These are phyloP conservation scores for Delichon dasypus DNA, from an alignment of 2,797 vertebrate genomes.

Conservation along the genomic window DNA sequence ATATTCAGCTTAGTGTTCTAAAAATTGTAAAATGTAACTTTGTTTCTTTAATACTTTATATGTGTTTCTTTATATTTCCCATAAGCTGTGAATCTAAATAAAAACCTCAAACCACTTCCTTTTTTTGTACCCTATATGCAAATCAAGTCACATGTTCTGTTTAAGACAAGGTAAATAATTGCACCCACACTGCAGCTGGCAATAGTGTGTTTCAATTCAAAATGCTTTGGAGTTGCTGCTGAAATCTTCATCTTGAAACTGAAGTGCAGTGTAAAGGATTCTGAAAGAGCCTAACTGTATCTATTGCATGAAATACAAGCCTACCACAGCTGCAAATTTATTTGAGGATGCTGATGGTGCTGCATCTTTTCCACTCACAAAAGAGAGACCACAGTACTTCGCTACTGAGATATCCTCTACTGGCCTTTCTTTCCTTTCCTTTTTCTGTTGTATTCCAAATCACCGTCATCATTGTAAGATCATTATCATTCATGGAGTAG, in stretches of 20 bases:
- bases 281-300: neutral
- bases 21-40: neutral
- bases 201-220: neutral
- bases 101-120: neutral
- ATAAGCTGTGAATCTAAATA: neutral
- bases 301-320: neutral
- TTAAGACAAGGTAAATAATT: neutral
- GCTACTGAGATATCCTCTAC: neutral
- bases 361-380: neutral
- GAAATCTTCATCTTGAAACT: conserved; percentile 6
- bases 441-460: neutral
- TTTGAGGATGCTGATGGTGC: neutral
- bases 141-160: neutral
- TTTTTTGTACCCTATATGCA: neutral
- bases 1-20: neutral
- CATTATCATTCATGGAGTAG: neutral
- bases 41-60: neutral
- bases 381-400: neutral
- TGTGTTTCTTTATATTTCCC: neutral
- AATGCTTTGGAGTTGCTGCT: conserved; percentile 11
- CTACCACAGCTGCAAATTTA: neutral
- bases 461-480: neutral
- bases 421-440: neutral
- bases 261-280: neutral
- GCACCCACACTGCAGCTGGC: neutral